Evolutionary conservation across 1,140 invertebrate species (phyloP).

Genomic region (Panulirus ornatus): DNA sequence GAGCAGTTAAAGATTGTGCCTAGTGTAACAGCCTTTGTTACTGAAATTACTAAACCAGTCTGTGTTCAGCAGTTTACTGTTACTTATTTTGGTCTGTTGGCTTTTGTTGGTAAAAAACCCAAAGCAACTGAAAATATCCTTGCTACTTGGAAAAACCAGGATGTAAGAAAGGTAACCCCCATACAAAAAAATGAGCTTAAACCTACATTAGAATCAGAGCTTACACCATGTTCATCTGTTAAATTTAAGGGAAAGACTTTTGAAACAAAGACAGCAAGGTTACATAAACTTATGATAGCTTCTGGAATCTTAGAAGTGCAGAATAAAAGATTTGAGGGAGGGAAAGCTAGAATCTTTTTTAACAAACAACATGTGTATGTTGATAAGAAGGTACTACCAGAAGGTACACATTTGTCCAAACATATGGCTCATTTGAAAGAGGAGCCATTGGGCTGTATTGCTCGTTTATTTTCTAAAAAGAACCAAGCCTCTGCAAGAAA

Average conservation of each 20-base stretch:
- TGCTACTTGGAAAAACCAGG: not conserved
- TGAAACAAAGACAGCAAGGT: not conserved
- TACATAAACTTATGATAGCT: not conserved
- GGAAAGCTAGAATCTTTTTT: not conserved
- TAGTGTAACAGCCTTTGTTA: not conserved
- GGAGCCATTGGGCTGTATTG: not conserved
- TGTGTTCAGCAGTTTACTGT: not conserved
- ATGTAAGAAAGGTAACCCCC: not conserved
- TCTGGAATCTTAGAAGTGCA: slow-evolving; percentile 2
- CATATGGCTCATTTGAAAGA: not conserved
- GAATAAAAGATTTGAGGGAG: not conserved
- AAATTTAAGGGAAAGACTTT: no score
- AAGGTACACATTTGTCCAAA: not conserved
- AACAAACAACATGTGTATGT: not conserved
- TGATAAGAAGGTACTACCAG: not conserved
- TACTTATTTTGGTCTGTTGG: not conserved
- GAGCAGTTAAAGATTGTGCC: not conserved
- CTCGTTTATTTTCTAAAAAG: not conserved
- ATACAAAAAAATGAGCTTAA: no score
- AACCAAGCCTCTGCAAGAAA: not conserved
- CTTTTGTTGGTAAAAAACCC: not conserved
- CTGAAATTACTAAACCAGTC: not conserved
- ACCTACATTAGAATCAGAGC: no score
- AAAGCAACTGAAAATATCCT: not conserved
- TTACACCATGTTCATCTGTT: no score